A percentile compares a stretch with the other conserved stretches of the same genome.
These are phyloP conservation scores for Silurus aristotelis DNA, from an alignment of 2,797 vertebrate species.

Conservation along the genomic window DNA sequence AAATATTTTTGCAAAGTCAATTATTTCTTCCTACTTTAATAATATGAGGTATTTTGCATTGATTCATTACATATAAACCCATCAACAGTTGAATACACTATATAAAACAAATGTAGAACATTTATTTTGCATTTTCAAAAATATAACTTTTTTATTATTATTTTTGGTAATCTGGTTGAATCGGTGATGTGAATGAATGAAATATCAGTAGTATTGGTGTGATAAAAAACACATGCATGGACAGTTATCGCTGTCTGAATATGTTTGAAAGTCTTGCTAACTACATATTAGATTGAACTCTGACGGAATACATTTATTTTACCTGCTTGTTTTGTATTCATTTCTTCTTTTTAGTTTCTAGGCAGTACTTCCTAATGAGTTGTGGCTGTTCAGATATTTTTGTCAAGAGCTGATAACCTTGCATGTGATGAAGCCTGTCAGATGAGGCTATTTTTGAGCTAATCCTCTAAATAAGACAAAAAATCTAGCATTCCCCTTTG, in stretches of 20 bases:
- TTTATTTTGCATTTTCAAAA: background rate
- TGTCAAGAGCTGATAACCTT: background rate
- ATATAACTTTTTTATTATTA: background rate
- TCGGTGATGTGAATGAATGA: background rate
- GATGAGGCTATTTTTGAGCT: background rate
- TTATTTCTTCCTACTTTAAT: background rate
- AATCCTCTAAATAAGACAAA: background rate
- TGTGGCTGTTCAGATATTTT: background rate
- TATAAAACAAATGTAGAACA: background rate
- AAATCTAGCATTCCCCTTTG: slow-evolving; percentile 5
- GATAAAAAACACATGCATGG: background rate
- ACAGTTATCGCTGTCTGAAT: background rate
- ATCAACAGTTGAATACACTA: background rate
- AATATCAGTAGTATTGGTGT: background rate
- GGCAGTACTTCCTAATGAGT: background rate
- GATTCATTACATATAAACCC: background rate
- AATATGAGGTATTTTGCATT: background rate
- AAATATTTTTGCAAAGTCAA: background rate
- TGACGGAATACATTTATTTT: too few relatives aligned
- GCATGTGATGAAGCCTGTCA: too few relatives aligned
- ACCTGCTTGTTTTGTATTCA: background rate
- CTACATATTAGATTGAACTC: background rate
- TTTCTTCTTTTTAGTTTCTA: background rate
- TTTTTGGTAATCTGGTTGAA: background rate
- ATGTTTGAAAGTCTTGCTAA: background rate